A percentile compares a stretch with the other conserved stretches of the same genome.
phyloP scores from a whole-genome alignment of 2,113 vertebrate species.

The Fregata magnificens region DNA sequence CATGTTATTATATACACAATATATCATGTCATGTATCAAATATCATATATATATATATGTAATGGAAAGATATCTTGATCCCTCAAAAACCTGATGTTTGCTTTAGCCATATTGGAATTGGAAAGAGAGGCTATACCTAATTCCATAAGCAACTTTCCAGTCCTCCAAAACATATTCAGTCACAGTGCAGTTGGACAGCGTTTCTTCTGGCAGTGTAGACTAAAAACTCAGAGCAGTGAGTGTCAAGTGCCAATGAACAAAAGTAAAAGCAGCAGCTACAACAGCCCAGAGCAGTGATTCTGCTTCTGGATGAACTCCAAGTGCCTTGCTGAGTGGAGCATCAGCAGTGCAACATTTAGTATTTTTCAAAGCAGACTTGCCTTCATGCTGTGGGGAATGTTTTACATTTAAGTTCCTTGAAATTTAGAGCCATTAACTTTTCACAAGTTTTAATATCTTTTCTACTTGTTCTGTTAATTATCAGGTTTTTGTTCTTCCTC shows the following conservation, averaged over 20 bases:
- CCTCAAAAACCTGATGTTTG: not conserved
- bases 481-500: not conserved
- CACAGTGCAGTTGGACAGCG: not conserved
- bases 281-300: conserved; percentile 13
- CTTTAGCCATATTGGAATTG: not conserved
- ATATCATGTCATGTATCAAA: not conserved
- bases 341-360: not conserved
- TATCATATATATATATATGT: not conserved
- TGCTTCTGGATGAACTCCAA: conserved; percentile 22
- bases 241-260: conserved; percentile 28
- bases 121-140: not conserved
- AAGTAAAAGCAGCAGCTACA: conserved; percentile 11
- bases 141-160: not conserved
- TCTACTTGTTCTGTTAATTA: not conserved
- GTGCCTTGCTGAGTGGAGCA: not conserved
- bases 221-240: not conserved
- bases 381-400: not conserved
- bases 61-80: not conserved
- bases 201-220: not conserved
- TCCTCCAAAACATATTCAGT: not conserved
- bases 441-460: not conserved
- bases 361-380: not conserved
- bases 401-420: not conserved
- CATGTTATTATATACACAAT: not conserved
- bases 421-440: not conserved